Conservation (phyloP, 2,888 invertebrate species). For the Tipula unca region DNA sequence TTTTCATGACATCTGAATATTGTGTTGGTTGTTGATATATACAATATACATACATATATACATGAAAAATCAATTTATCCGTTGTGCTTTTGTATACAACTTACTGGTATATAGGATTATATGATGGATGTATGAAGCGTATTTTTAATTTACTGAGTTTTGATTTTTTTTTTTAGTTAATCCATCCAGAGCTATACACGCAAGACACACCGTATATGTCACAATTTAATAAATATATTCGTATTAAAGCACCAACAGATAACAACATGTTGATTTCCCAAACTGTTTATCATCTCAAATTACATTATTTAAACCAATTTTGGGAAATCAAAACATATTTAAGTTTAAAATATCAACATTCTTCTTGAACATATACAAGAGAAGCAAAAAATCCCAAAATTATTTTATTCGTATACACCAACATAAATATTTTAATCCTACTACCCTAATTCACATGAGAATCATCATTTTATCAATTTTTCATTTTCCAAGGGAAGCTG, state of each 20-base stretch:
- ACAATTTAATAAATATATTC: neutral
- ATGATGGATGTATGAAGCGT: too few species aligned
- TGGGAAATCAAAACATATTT: neutral
- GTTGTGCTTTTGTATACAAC: too few species aligned
- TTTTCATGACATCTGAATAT: neutral
- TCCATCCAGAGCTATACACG: neutral
- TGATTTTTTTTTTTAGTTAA: neutral
- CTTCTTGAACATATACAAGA: neutral
- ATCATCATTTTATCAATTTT: neutral
- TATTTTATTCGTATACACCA: neutral
- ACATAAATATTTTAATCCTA: neutral
- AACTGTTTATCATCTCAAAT: slow-evolving; percentile 14
- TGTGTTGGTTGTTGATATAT: neutral
- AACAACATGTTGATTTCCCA: slow-evolving; percentile 8
- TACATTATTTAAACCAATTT: neutral
- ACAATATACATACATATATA: neutral
- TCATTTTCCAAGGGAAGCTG: neutral
- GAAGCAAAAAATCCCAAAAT: neutral
- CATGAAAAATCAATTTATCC: too few species aligned
- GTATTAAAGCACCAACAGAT: neutral
- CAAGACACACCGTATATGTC: neutral
- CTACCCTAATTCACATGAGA: neutral
- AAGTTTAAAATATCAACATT: neutral
- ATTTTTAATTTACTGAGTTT: neutral
- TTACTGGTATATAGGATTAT: too few species aligned